Conservation (phyloP, 2,797 vertebrate genomes). For the Phoeniculus purpureus region DNA sequence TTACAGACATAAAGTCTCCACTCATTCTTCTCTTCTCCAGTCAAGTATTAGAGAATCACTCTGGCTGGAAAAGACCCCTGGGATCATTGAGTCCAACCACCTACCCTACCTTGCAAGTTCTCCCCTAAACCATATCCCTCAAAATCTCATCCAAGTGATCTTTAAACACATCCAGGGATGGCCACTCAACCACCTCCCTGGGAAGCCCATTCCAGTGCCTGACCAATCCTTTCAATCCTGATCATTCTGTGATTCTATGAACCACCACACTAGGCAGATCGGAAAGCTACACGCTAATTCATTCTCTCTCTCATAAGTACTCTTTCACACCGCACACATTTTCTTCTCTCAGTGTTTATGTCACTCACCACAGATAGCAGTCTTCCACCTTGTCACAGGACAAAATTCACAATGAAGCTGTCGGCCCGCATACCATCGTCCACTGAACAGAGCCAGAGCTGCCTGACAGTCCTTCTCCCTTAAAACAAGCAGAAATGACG, state of each 20-base stretch:
- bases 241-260: not conserved
- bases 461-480: slow-evolving; percentile 94
- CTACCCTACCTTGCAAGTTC: no score
- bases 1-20: no score
- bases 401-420: slow-evolving; percentile 97
- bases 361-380: slow-evolving; percentile 93
- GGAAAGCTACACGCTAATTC: not conserved
- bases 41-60: no score
- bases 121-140: no score
- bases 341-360: not conserved
- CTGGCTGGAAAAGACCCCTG: no score
- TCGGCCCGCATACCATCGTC: slow-evolving; percentile 93
- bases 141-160: no score
- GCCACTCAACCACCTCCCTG: no score
- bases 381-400: slow-evolving; percentile 96
- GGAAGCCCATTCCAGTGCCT: no score
- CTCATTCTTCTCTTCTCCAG: no score
- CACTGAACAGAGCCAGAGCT: slow-evolving; percentile 91
- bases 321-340: not conserved
- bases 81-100: no score
- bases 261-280: not conserved
- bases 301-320: not conserved
- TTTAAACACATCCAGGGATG: no score
- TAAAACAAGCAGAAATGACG: slow-evolving; percentile 29
- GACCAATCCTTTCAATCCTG: no score